These are phyloP conservation scores for Arizona elegans DNA, from an alignment of 2,113 vertebrate species.

Conservation along the genomic window DNA sequence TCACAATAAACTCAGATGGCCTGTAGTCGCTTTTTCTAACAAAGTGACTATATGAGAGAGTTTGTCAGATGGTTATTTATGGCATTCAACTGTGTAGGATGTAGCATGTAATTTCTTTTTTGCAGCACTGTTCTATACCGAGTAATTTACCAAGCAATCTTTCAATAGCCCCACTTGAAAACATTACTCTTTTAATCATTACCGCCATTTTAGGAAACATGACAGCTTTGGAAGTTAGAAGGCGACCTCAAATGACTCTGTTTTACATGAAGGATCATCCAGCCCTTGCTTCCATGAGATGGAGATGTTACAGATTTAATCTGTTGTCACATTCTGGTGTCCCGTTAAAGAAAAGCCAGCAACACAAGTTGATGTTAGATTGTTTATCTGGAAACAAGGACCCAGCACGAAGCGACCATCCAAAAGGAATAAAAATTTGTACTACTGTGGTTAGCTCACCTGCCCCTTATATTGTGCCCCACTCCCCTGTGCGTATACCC, in stretches of 20 bases:
- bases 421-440: no score
- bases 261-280: not conserved
- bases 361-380: no score
- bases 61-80: conserved; percentile 50
- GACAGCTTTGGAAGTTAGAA: not conserved
- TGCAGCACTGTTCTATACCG: conserved; percentile 22
- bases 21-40: conserved; percentile 37
- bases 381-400: no score
- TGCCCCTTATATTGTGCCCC: no score
- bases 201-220: not conserved
- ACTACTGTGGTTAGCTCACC: no score
- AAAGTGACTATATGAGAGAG: conserved; percentile 42
- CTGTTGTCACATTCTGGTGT: no score
- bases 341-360: no score
- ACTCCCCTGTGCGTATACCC: no score
- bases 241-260: not conserved
- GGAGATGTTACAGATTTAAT: not conserved
- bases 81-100: conserved; percentile 35
- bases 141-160: not conserved
- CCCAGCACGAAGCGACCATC: no score
- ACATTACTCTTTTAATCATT: not conserved
- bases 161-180: not conserved
- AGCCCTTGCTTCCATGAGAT: not conserved
- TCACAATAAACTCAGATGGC: not conserved
- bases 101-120: conserved; percentile 24